Conservation (phyloP, 2,888 invertebrate species). For the Phyllotreta striolata region DNA sequence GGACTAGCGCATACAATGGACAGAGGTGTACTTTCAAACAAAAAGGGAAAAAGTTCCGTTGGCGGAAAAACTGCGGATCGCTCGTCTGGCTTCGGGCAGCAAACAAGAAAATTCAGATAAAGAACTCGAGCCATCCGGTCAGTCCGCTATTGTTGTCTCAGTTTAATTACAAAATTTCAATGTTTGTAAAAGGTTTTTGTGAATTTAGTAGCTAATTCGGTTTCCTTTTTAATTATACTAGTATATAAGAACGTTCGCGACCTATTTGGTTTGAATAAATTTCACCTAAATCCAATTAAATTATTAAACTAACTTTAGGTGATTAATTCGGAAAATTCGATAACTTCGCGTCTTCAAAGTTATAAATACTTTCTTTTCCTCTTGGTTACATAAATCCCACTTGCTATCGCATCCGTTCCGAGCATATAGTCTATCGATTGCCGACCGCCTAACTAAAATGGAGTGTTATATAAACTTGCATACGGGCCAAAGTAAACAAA, state of each 20-base stretch:
- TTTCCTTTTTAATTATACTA: conserved; percentile 13
- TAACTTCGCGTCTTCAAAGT: conserved; percentile 1
- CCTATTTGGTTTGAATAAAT: conserved; percentile 2
- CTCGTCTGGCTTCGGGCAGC: neutral
- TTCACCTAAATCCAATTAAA: neutral
- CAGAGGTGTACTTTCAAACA: too few relatives aligned
- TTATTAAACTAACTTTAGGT: too few relatives aligned
- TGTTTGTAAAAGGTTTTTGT: conserved; percentile 13
- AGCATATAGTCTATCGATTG: conserved; percentile 38
- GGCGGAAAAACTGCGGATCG: neutral
- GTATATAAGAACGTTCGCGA: too few relatives aligned
- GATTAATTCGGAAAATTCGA: too few relatives aligned
- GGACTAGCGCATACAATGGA: too few relatives aligned
- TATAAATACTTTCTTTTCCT: conserved; percentile 25
- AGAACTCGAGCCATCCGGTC: conserved; percentile 18
- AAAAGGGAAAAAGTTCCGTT: too few relatives aligned
- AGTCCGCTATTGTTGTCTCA: conserved; percentile 16
- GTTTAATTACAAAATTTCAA: conserved; percentile 21
- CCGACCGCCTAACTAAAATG: conserved; percentile 45
- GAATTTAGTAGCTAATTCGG: conserved; percentile 8
- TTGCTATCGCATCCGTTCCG: conserved; percentile 41
- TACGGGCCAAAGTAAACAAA: conserved; percentile 59
- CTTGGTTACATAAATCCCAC: conserved; percentile 19
- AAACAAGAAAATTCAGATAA: conserved; percentile 19
- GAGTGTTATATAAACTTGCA: conserved; percentile 56